Percentiles rank a stretch among this genome's conserved stretches.
Conservation (phyloP, 2,888 invertebrate species). For the Lasioglossum malachurum region DNA sequence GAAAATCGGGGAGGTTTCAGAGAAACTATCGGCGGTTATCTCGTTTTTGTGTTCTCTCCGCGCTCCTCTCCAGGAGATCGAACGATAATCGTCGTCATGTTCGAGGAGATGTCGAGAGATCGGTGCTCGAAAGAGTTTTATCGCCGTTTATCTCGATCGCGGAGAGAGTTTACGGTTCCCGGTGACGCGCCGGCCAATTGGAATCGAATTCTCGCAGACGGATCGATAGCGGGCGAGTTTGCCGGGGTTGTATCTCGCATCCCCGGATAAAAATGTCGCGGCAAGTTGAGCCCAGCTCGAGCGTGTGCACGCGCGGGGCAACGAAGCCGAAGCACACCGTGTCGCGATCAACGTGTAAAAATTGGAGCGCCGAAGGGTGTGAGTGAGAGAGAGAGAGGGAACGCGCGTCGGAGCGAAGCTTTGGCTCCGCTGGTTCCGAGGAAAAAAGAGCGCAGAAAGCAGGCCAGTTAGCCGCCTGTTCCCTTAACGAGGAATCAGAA, state of each 20-base stretch:
- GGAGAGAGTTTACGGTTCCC: neutral
- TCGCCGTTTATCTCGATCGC: neutral
- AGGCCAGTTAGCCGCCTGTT: conserved; percentile 18
- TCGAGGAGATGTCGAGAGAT: neutral
- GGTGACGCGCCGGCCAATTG: conserved; percentile 4
- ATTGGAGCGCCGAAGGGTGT: neutral
- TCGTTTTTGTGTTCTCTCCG: neutral
- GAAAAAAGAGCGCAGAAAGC: neutral
- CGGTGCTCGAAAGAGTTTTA: neutral
- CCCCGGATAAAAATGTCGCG: conserved; percentile 11
- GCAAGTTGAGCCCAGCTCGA: neutral
- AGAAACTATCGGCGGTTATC: neutral
- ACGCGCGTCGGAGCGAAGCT: neutral
- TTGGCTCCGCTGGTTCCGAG: neutral
- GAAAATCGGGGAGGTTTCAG: neutral
- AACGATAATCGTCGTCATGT: neutral
- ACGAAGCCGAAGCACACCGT: conserved; percentile 1
- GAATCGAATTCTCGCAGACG: conserved; percentile 1
- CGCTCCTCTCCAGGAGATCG: neutral
- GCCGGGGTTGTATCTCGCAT: neutral
- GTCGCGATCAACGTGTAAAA: conserved; percentile 14
- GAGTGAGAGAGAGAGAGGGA: neutral
- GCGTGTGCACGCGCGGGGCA: neutral
- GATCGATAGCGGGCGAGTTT: conserved; percentile 5
- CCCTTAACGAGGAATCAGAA: conserved; percentile 41